Base-by-base conservation (phyloP, 2,888 invertebrate genomes). In the Drosophila kanekoi region DNA sequence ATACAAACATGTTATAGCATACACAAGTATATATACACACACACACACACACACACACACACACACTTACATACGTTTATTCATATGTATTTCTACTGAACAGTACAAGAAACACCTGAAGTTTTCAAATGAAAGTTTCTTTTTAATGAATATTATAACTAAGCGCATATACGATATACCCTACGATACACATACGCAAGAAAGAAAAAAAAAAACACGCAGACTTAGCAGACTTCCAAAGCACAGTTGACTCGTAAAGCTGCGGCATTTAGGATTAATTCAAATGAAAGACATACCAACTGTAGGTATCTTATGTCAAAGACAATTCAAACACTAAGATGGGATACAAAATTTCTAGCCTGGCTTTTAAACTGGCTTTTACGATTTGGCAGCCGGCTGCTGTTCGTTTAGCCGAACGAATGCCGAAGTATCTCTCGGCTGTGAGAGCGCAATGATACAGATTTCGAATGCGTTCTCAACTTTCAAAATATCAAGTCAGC, bases 71-170 rank as follows among this genome's bases (percentile, higher is more conserved):
- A 45, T 63, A 79, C n/a, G 37, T 47, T 62, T 66, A 54, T 45
- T 49, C 53, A 70, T 78, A 56, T 77, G 65, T 72, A 74, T 79
- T 73, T 89, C 76, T 84, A 82, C 90, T 91, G 91, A 90, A 90
- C 88, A 91, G 91, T 91, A 91, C 91, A 91, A 91, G 90, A 89
- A 89, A 87, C 90, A 91, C 91, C 91, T 91, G 92, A 92, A 87
- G 91, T 89, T 92, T 91, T 92, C 92, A 91, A 92, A 90, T 81
- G 79, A 77, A 90, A 88, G 91, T 91, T 89, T 91, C 90, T 89
- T 90, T 91, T 89, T 79, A 89, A 78, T 52, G 54, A 73, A 79
- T 64, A 79, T 75, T 62, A 67, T 67, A 72, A 53, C 43, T 84
- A 89, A 80, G 88, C 49, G 66, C 82, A 72, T 89, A 79, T 69